Evolutionary conservation across 2,888 invertebrate genomes (phyloP), one percentile per base, ranked within the genome.

Genomic region (Drosophila borborema): DNA sequence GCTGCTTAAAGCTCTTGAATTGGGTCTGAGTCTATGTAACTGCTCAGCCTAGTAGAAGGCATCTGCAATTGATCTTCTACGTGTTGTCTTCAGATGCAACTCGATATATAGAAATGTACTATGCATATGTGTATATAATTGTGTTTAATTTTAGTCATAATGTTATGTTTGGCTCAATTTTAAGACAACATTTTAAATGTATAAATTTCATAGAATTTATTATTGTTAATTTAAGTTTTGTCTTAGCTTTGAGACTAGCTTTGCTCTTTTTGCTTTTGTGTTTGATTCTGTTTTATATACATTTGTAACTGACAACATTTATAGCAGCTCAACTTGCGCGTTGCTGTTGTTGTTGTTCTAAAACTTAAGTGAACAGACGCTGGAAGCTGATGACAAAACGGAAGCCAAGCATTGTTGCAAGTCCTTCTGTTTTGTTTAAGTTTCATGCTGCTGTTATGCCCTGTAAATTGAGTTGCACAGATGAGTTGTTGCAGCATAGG

Each of bases 291-390:
- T 28, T 18, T 3, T 16, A 12, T n/a, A 28, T 55, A 12, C 38
- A 60, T 46, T 59, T 76, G 59, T 48, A 59, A 51, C 62, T 62
- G 66, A 64, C 63, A 75, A 60, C 63, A 60, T 60, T 66, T 66
- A 38, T 63, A 63, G 34, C 56, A 71, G 51, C 49, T 74, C 34
- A 38, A 51, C 69, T 51, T 69, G 9, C 58, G 66, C 59, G 55
- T 28, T 40, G 51, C 59, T 48, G 16, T 43, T 41, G 38, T 9
- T 41, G n/a, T 40, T 51, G 40, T 58, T 10, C 12, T 38, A 53
- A 60, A 81, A 81, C 81, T 81, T 68, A 46, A 18, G 66, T 67
- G 69, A 69, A 54, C 64, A 69, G 74, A 59, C 38, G 53, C 61
- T 71, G 65, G 53, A 61, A 54, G 58, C 49, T 31, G 49, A 60